Conservation (phyloP, 2,113 vertebrate genomes). For the Bubo blakistoni region DNA sequence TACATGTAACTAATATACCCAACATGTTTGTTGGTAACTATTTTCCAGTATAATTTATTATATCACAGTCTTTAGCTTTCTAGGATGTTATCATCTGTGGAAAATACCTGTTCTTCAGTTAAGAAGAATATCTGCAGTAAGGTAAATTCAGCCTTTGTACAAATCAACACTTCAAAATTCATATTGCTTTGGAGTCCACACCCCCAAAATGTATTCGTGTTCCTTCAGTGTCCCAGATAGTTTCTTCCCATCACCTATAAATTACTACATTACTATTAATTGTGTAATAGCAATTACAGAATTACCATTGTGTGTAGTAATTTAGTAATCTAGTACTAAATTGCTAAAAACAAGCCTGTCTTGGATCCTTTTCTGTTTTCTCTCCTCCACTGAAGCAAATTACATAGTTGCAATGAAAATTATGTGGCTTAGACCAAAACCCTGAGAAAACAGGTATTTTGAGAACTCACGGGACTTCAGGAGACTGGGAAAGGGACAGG, state of each 20-base stretch:
- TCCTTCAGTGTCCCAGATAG: background rate
- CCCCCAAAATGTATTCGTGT: background rate
- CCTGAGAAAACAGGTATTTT: background rate
- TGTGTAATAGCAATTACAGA: background rate
- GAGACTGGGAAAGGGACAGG: fast-evolving
- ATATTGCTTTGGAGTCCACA: background rate
- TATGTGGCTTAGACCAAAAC: background rate
- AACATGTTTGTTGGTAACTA: background rate
- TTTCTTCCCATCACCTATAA: background rate
- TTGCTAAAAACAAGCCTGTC: background rate
- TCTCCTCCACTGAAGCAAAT: background rate
- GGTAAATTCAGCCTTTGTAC: background rate
- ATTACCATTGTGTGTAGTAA: background rate
- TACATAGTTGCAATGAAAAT: background rate
- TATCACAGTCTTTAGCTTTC: background rate
- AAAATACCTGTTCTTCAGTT: background rate
- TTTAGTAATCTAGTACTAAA: background rate
- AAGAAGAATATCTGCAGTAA: background rate
- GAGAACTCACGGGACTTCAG: background rate
- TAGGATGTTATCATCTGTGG: background rate
- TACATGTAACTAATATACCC: background rate
- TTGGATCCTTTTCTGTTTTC: background rate
- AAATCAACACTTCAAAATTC: background rate
- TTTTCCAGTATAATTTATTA: background rate
- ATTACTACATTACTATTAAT: background rate